Conservation (phyloP, 2,797 vertebrate genomes). For the Sphenodon punctatus region DNA sequence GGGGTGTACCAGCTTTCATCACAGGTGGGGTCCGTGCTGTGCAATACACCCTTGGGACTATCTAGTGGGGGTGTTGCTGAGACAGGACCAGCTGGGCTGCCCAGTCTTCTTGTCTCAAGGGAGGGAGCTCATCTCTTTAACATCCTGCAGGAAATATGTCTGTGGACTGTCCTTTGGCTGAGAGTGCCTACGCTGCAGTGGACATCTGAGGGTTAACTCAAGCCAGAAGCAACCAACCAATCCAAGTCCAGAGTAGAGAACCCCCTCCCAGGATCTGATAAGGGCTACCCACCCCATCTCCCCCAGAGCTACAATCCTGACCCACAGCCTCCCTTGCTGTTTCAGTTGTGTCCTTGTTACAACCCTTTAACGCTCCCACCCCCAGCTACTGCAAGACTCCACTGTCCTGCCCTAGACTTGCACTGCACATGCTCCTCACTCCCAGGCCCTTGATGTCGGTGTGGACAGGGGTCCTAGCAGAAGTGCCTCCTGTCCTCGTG, state of each 20-base stretch:
- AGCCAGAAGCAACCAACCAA: neutral
- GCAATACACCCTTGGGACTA: no score
- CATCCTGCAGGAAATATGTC: neutral
- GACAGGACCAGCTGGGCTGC: neutral
- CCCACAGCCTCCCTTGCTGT: neutral
- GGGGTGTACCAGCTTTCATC: slow-evolving; percentile 95
- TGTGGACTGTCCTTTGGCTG: neutral
- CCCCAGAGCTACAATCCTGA: neutral
- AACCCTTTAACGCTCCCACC: no score
- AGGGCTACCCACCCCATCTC: neutral
- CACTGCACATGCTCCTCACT: no score
- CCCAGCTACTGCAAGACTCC: no score
- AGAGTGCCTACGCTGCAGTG: neutral
- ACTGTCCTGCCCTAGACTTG: no score
- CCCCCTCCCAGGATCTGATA: neutral
- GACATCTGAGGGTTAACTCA: neutral
- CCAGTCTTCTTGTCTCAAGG: no score
- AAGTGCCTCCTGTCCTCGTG: neutral
- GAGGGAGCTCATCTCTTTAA: no score
- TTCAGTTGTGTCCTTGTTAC: no score
- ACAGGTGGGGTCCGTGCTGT: slow-evolving; percentile 77
- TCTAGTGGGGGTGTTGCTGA: no score
- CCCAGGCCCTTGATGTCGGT: no score
- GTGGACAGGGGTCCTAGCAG: no score
- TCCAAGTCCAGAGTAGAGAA: neutral